Evolutionary conservation across 2,113 vertebrate species (phyloP).

Genomic region (Strigops habroptila): DNA sequence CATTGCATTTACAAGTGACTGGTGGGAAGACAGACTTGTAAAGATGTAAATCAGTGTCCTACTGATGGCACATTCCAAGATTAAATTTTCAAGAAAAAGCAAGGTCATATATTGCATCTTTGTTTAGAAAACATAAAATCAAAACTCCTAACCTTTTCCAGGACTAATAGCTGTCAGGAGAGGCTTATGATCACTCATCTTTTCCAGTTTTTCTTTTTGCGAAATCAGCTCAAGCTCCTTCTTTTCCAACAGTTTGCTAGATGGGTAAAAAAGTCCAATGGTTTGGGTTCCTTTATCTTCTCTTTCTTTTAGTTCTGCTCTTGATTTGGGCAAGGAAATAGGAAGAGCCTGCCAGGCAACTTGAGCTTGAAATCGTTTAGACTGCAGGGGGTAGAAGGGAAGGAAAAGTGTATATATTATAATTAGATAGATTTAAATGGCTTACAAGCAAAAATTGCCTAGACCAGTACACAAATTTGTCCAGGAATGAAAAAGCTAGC

Average conservation of each 20-base stretch:
- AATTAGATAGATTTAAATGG: not conserved
- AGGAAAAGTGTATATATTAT: not conserved
- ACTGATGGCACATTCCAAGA: not conserved
- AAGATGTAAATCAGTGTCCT: not conserved
- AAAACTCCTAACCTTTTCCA: constrained; percentile 80
- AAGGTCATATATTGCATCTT: not conserved
- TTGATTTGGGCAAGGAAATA: not conserved
- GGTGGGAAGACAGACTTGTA: not conserved
- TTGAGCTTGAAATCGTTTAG: constrained; percentile 11
- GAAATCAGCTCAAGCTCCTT: constrained; percentile 70
- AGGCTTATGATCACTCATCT: constrained; percentile 75
- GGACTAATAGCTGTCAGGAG: constrained; percentile 86
- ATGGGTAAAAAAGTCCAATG: constrained; percentile 87
- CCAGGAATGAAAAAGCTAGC: not conserved
- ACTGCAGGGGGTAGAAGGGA: not conserved
- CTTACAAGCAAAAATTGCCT: not conserved
- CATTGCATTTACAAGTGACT: not conserved
- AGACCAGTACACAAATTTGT: not conserved
- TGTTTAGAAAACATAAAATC: not conserved
- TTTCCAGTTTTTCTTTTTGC: constrained; percentile 72
- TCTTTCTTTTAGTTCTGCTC: constrained; percentile 11
- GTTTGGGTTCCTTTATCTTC: constrained; percentile 85
- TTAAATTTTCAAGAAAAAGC: not conserved
- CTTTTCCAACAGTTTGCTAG: constrained; percentile 77
- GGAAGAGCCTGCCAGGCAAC: constrained; percentile 67